These are phyloP conservation scores for Paedocypris micromegethes DNA, from an alignment of 2,797 vertebrate genomes.

Conservation along the genomic window DNA sequence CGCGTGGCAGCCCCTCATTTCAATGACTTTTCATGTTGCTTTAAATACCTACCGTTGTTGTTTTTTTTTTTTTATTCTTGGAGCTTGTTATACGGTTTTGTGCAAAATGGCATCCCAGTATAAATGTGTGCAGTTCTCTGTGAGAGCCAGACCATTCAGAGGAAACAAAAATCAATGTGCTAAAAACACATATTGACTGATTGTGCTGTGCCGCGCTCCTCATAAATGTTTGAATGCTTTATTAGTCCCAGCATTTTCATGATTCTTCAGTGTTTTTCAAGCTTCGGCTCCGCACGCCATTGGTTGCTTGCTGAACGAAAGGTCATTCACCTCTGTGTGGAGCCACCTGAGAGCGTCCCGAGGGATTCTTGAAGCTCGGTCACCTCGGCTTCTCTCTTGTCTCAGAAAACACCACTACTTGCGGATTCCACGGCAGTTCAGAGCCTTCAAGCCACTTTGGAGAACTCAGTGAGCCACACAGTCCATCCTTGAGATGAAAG, in stretches of 20 bases:
- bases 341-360: conserved; percentile 54
- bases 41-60: too few species aligned
- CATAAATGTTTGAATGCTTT: conserved; percentile 52
- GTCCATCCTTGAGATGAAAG: conserved; percentile 38
- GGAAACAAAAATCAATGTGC: conserved; percentile 44
- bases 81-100: conserved; percentile 12
- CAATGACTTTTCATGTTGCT: not conserved
- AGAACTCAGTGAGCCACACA: conserved; percentile 80
- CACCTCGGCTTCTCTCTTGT: conserved; percentile 45
- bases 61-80: not conserved
- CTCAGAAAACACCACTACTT: conserved; percentile 55
- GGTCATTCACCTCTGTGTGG: conserved; percentile 49
- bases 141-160: conserved; percentile 43
- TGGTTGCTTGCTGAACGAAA: conserved; percentile 55
- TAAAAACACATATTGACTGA: conserved; percentile 43
- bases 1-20: not conserved
- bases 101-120: conserved; percentile 26
- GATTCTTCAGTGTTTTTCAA: conserved; percentile 54
- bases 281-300: conserved; percentile 54
- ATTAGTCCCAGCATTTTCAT: conserved; percentile 38
- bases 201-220: conserved; percentile 27
- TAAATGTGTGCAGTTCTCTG: conserved; percentile 43
- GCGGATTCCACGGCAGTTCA: conserved; percentile 59
- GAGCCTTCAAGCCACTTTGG: conserved; percentile 51
- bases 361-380: conserved; percentile 45